phyloP scores from a whole-genome alignment of 2,113 vertebrate genomes.

The Macheiramphus alcinus region DNA sequence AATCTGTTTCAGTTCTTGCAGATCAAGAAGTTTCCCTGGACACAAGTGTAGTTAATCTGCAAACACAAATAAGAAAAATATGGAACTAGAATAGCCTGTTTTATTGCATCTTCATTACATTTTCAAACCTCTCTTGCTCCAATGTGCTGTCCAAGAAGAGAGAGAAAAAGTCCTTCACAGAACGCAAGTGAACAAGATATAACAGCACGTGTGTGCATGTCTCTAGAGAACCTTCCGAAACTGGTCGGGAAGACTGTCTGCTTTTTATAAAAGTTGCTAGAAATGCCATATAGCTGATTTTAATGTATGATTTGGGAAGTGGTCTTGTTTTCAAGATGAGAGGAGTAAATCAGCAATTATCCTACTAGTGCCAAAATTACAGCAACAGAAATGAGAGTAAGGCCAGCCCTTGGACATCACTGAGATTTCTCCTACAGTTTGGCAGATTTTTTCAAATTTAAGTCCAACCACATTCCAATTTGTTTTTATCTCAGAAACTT shows the following conservation, averaged over 20 bases:
- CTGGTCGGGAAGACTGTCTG: neutral
- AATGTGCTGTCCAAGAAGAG: neutral
- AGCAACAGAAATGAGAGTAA: neutral
- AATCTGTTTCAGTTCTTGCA: neutral
- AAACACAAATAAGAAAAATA: neutral
- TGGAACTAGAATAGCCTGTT: neutral
- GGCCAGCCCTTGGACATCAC: neutral
- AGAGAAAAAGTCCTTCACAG: neutral
- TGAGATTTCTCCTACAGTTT: neutral
- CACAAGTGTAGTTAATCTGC: neutral
- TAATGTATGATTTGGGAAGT: neutral
- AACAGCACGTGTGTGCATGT: neutral
- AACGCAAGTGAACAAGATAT: neutral
- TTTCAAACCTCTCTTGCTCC: neutral
- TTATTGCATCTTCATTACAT: neutral
- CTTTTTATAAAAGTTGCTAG: neutral
- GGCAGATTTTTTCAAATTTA: neutral
- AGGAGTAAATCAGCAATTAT: neutral
- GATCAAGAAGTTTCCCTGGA: neutral
- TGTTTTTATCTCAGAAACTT: neutral
- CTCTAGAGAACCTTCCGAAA: neutral
- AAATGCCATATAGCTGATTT: neutral
- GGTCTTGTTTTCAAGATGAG: neutral
- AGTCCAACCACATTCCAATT: neutral
- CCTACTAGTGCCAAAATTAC: neutral